Conservation (phyloP, 2,113 vertebrate species). For the Symphodus melops region DNA sequence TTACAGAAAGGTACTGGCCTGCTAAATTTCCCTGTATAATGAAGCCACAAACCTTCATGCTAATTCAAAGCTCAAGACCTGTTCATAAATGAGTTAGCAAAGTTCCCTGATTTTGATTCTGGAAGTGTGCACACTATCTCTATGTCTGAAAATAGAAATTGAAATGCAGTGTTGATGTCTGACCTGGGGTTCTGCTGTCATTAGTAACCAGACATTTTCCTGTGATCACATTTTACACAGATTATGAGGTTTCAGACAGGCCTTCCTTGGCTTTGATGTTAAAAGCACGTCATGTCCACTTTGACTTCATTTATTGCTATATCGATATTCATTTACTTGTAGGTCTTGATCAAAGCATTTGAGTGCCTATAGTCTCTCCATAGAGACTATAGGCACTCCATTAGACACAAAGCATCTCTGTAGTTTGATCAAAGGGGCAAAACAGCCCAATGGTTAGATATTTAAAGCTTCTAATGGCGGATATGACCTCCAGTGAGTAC, state of each 20-base stretch:
- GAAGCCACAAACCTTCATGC: constrained; percentile 64
- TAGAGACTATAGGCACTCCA: no score
- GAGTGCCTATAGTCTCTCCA: constrained; percentile 30
- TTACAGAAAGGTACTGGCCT: neutral
- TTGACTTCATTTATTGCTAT: constrained; percentile 46
- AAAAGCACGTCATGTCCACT: constrained; percentile 27
- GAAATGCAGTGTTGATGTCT: constrained; percentile 24
- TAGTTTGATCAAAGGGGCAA: constrained; percentile 63
- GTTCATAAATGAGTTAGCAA: constrained; percentile 61
- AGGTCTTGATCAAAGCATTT: constrained; percentile 67
- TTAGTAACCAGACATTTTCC: constrained; percentile 12
- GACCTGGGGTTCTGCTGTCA: constrained; percentile 7
- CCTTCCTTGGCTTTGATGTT: constrained; percentile 54
- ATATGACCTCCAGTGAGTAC: constrained; percentile 42
- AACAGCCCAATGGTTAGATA: constrained; percentile 6
- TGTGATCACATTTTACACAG: neutral
- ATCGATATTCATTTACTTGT: constrained; percentile 51
- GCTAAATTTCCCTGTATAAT: constrained; percentile 55
- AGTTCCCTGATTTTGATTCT: constrained; percentile 61
- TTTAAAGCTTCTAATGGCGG: constrained; percentile 33
- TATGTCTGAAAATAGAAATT: constrained; percentile 16
- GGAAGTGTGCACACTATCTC: constrained; percentile 22
- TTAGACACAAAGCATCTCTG: constrained; percentile 20
- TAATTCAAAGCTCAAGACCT: constrained; percentile 69
- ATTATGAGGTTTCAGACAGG: constrained; percentile 2